Evolutionary conservation across 1,140 invertebrate species (phyloP).

Genomic region (Spodoptera litura): DNA sequence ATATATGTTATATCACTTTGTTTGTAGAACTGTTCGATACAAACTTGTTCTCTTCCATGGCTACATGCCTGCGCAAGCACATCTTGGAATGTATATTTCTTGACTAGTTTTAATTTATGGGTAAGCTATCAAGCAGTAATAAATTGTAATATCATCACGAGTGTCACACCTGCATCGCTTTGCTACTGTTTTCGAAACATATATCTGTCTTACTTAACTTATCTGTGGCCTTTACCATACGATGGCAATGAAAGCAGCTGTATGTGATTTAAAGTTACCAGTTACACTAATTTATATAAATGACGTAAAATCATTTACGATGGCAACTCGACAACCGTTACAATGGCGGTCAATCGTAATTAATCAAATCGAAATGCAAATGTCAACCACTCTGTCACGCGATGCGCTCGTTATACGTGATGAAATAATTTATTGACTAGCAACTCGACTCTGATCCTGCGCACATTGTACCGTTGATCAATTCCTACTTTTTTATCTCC

Average conservation of each 20-base stretch:
- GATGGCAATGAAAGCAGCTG: background rate
- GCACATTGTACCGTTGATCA: constrained; percentile 37
- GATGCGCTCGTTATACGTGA: constrained; percentile 63
- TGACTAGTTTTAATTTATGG: background rate
- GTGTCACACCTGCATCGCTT: background rate
- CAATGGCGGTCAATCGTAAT: constrained; percentile 59
- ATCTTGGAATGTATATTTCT: background rate
- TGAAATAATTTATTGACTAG: constrained; percentile 51
- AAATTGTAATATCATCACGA: background rate
- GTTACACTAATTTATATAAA: constrained; percentile 1
- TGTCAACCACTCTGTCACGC: constrained; percentile 65
- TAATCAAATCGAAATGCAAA: constrained; percentile 66
- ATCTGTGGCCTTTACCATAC: background rate
- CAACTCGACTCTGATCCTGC: constrained; percentile 31
- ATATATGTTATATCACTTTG: constrained; percentile 59
- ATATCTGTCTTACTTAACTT: background rate
- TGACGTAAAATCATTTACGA: constrained; percentile 27
- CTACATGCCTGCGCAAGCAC: background rate
- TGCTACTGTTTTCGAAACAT: background rate
- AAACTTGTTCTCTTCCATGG: constrained; percentile 29
- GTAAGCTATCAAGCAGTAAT: background rate
- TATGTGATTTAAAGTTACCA: constrained; percentile 4
- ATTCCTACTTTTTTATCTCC: background rate
- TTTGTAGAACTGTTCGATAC: constrained; percentile 50
- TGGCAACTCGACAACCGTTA: constrained; percentile 41